These are phyloP conservation scores for Romanogobio albipinnatus DNA, from an alignment of 2,113 vertebrate genomes.

Conservation along the genomic window DNA sequence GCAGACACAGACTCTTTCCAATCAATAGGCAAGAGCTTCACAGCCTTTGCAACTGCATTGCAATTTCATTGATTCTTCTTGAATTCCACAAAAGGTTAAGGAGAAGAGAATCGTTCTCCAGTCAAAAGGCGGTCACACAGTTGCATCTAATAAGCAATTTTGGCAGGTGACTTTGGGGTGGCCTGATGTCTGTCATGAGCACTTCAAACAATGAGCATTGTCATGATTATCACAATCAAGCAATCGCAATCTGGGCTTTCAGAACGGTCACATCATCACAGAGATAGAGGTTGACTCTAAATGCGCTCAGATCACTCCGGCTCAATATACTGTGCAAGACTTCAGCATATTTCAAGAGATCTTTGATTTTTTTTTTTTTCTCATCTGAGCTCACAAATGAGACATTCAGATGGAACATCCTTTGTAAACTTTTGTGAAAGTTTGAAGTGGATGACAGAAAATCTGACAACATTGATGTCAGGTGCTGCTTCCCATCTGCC, in stretches of 20 bases:
- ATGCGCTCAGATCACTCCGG: neutral
- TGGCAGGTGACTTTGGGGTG: constrained; percentile 11
- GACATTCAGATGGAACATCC: constrained; percentile 2
- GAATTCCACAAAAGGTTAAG: constrained; percentile 68
- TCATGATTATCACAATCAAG: constrained; percentile 36
- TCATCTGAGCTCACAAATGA: constrained; percentile 19
- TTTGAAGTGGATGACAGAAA: constrained; percentile 33
- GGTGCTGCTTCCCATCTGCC: constrained; percentile 39
- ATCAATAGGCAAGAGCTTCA: constrained; percentile 67
- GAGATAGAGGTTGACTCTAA: neutral
- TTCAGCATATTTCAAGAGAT: neutral
- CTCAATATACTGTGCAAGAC: neutral
- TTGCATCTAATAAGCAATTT: constrained; percentile 51
- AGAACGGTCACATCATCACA: constrained; percentile 6
- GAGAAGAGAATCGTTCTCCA: constrained; percentile 54
- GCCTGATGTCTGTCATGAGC: neutral
- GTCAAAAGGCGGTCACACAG: constrained; percentile 36
- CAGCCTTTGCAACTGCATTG: constrained; percentile 48
- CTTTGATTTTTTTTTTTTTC: neutral
- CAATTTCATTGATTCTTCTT: constrained; percentile 70
- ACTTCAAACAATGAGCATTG: neutral
- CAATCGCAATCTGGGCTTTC: neutral
- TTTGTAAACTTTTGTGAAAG: constrained; percentile 27
- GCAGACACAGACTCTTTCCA: constrained; percentile 63
- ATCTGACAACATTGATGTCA: constrained; percentile 20